Conservation (phyloP, 2,797 vertebrate species). For the Sebastes oblongus region DNA sequence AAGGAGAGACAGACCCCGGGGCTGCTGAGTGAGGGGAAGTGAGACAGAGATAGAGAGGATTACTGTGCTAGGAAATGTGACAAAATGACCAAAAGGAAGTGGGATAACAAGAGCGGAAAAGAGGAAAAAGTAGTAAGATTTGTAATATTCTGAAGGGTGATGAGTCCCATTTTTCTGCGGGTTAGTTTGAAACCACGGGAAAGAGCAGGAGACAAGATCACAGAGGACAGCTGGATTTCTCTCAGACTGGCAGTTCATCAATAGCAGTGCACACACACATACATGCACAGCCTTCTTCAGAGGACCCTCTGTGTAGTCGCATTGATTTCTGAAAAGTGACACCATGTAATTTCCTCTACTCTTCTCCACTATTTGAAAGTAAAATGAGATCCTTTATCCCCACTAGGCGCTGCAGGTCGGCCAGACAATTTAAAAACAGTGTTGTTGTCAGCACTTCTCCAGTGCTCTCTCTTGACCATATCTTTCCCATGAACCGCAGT, state of each 20-base stretch:
- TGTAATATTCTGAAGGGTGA: constrained; percentile 28
- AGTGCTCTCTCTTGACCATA: constrained; percentile 28
- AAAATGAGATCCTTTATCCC: constrained; percentile 53
- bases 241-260: constrained; percentile 49
- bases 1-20: constrained; percentile 68
- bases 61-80: constrained; percentile 48
- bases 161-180: constrained; percentile 31
- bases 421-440: constrained; percentile 16
- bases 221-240: constrained; percentile 44
- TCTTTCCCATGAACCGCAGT: constrained; percentile 15
- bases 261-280: constrained; percentile 4
- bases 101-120: constrained; percentile 46
- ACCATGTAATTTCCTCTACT: constrained; percentile 32
- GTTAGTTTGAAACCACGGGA: constrained; percentile 30
- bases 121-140: constrained; percentile 24
- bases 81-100: constrained; percentile 64
- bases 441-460: constrained; percentile 48
- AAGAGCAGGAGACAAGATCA: constrained; percentile 37
- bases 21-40: constrained; percentile 58
- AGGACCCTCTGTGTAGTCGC: constrained; percentile 6
- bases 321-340: constrained; percentile 54
- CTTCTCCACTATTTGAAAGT: constrained; percentile 47
- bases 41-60: constrained; percentile 51
- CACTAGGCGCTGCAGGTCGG: background rate
- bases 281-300: background rate